Base-by-base conservation (phyloP, 2,888 invertebrate genomes). In the Ligdia adustata region DNA sequence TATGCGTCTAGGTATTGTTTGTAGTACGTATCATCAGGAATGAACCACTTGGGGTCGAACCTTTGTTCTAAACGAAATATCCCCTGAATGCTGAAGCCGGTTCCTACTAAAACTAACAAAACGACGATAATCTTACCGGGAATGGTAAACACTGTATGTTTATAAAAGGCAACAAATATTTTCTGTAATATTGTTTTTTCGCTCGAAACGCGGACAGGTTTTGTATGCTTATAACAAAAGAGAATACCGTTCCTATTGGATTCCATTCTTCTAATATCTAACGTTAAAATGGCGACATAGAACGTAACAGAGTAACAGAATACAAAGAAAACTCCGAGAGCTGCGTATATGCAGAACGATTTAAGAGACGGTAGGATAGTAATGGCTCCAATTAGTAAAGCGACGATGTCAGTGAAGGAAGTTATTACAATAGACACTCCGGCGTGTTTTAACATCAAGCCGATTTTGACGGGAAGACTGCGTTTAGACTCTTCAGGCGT, bases 391-490 rank as follows among this genome's bases (percentile, higher is more conserved):
- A 96, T 94, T 40, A 94, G 84, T 67, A 96, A 94, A 22, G 96
- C 96, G 15, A 95, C 92, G 35, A 96, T 93, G 75, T 96, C 96
- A 0, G 96, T 96, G 55, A 96, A 90, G 0, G 96, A 95, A 3
- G 96, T 96, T 12, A 96, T 94, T 1, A 94, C 95, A 55, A 97
- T 96, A 0, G 96, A 96, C 0, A 95, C 94, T 1, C 96, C 96
- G 3, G 96, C 96, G 72, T 96, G 95, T 73, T 94, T 93, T 39
- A 96, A 73, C 91, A 94, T 93, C 26, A 92, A 72, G 0, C 93
- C 96, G 39, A 96, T 89, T 77, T 92, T 92, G 62, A 93, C 91
- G n/a, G 92, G 91, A 16, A 94, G 68, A 56, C 92, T 89, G 59
- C 91, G 86, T 42, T 85, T 79, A 32, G 82, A 77, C 54, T 91